Evolutionary conservation across 2,113 vertebrate species (phyloP).

Genomic region (Rhinoderma darwinii): DNA sequence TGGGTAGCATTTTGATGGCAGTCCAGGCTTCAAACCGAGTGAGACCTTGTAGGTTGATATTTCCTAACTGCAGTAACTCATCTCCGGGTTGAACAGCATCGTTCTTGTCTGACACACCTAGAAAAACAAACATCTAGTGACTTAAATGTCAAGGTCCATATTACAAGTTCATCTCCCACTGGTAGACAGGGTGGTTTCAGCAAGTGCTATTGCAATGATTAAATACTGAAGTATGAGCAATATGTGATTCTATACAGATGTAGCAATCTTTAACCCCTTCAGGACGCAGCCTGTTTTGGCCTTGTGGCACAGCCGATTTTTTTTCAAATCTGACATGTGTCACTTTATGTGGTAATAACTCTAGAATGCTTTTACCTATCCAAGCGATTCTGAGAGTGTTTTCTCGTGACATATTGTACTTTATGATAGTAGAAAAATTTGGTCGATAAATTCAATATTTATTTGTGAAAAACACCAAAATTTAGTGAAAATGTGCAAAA

Average conservation of each 20-base stretch:
- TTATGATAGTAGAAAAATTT: no score
- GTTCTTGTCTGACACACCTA: constrained; percentile 80
- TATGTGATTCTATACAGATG: not conserved
- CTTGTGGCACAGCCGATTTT: no score
- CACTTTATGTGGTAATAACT: no score
- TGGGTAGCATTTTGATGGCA: constrained; percentile 85
- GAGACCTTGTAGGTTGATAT: constrained; percentile 77
- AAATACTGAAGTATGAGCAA: not conserved
- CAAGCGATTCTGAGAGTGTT: no score
- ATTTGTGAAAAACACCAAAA: no score
- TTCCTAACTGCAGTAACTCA: constrained; percentile 83
- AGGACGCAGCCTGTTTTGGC: no score
- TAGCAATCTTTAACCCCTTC: no score
- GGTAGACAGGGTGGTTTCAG: not conserved
- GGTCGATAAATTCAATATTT: no score
- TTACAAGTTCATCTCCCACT: not conserved
- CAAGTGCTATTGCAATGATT: not conserved
- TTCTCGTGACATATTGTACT: no score
- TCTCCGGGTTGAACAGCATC: constrained; percentile 81
- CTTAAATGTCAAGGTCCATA: not conserved
- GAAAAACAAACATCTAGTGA: constrained; percentile 51
- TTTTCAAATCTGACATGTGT: no score
- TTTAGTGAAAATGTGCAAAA: no score
- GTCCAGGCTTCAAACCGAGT: constrained; percentile 94
- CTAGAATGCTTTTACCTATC: no score